Evolutionary conservation across 2,113 vertebrate species (phyloP), one percentile per base, ranked within the genome.

Genomic region (Entelurus aequoreus): DNA sequence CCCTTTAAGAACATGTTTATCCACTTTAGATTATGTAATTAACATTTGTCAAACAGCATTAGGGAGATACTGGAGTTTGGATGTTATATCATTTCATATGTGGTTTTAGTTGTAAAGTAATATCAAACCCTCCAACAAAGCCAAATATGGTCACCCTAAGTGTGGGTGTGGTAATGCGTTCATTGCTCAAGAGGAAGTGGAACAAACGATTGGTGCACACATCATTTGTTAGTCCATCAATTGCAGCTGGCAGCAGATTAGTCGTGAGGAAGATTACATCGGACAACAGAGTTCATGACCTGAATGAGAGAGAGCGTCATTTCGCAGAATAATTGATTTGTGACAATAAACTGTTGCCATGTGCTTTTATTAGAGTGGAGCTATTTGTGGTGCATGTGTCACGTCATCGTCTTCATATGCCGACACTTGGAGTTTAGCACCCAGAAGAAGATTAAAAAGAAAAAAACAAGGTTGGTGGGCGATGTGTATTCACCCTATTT

Each of bases 231-330:
- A 36, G 15, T 63, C 28, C 21, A 36, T 48, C 21, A 64, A 56
- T 58, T 65, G 50, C 54, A 62, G 59, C 60, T 52, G 54, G 38
- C 9, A 60, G 56, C 55, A 63, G 63, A 58, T 72, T 58, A 48
- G 51, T 35, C 47, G 15, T 60, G 54, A 19, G 16, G 9, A 44
- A 62, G 55, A 68, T 61, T 55, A 54, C 47, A 42, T 63, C 46
- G 61, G 14, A 65, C 14, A 47, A 40, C 12, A 3, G 13, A 40
- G 55, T 65, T 56, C 55, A 59, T 48, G 49, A 71, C 48, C 42
- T 49, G 36, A 48, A 14, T 40, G 15, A 44, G 58, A 63, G 51
- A 60, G 68, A 69, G 60, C 28, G 28, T 55, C 6, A 59, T 60
- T 71, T 58, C 48, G 47, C 8, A 54, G 9, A 53, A 65, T 38